Evolutionary conservation across 2,113 vertebrate species (phyloP), one percentile per base, ranked within the genome.

Genomic region (Mastomys coucha): DNA sequence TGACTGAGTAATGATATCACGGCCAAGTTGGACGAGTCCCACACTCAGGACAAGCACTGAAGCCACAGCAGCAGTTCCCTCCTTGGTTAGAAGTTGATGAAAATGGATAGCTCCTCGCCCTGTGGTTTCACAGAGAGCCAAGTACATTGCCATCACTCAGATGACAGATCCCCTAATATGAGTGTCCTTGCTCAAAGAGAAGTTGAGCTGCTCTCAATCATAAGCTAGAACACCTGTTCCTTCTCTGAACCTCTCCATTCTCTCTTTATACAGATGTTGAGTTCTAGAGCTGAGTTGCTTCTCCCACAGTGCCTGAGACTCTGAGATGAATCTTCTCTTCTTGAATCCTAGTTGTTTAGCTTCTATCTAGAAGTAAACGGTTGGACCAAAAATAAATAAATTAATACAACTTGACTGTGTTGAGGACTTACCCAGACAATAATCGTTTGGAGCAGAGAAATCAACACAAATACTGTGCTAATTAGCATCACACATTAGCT

Each of bases 61-160:
- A 65, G 42, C 60, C 56, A 91, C 53, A 56, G 31, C 60, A 84
- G 56, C 93, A 67, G 24, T 69, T 75, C 76, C 67, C 56, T 75
- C 67, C 80, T 97, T 96, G 89, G 93, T 93, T 97, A 94, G 49
- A 91, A 85, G 58, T 89, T 96, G 72, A 78, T 45, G 39, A 92
- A 95, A 92, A 91, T 78, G 42, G 13, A 97, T 91, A 91, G 63
- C 45, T 89, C 86, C 1, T 8, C 14, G 14, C 93, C 84, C 45
- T 82, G 58, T 93, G 84, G 86, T 85, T 95, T 72, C 75, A 39
- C 26, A 39, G 42, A 39, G 84, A 90, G 77, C 91, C 72, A 91
- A 91, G 67, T 39, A 72, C 17, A 1, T 49, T 97, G 88, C 96
- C 96, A 92, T 96, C 95, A 94, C 96, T 97, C 91, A 91, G 53